phyloP scores from a whole-genome alignment of 1,140 invertebrate species.

The Ericerus pela region DNA sequence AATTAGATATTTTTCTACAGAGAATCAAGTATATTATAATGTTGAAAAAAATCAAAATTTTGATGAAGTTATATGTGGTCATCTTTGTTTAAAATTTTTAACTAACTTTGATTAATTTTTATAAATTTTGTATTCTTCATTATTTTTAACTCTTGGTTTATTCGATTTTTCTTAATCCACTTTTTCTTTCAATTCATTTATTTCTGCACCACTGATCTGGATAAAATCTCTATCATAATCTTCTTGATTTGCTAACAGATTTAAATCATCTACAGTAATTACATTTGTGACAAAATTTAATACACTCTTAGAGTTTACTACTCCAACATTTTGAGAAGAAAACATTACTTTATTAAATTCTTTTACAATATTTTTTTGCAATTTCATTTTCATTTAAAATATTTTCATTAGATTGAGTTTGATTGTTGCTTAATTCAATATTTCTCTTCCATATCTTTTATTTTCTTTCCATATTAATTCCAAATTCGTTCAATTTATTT shows the following conservation, averaged over 20 bases:
- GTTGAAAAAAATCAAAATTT: not conserved
- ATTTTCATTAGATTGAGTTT: not conserved
- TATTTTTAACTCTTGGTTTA: not conserved
- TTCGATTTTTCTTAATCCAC: not conserved
- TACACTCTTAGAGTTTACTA: not conserved
- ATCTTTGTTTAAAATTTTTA: conserved; percentile 9
- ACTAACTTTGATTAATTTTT: conserved; percentile 1
- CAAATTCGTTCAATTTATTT: not conserved
- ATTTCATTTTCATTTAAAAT: too few relatives aligned
- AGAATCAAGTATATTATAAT: conserved; percentile 6
- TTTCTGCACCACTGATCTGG: not conserved
- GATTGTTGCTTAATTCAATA: not conserved
- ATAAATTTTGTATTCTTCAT: not conserved
- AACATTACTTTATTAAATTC: not conserved
- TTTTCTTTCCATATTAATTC: too few relatives aligned
- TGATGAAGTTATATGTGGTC: conserved; percentile 6
- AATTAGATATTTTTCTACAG: not conserved
- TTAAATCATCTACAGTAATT: not conserved
- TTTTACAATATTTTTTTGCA: not conserved
- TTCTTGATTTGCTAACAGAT: not conserved
- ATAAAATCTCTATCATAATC: not conserved
- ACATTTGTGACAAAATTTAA: not conserved
- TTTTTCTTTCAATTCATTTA: not conserved
- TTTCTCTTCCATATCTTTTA: not conserved
- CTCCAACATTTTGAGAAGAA: not conserved